Evolutionary conservation across 2,888 invertebrate species (phyloP).

Genomic region (Pseudoips prasinana): DNA sequence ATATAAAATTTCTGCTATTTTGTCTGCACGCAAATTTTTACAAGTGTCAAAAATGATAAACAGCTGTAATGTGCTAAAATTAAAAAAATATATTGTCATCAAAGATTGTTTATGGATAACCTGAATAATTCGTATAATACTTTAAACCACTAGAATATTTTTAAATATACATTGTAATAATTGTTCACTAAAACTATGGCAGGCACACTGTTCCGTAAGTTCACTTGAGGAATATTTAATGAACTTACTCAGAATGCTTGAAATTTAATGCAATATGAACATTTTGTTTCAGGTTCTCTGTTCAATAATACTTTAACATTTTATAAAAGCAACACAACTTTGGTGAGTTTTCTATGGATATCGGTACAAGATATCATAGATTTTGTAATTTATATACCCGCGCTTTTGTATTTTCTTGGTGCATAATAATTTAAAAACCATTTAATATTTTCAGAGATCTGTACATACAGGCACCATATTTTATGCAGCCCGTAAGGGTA

Average conservation of each 20-base stretch:
- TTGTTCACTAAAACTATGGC: constrained; percentile 42
- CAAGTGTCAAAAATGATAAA: no score
- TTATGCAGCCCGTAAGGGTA: constrained; percentile 92
- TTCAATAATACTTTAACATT: constrained; percentile 48
- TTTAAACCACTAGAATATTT: no score
- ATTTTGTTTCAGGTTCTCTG: constrained; percentile 57
- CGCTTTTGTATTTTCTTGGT: background rate
- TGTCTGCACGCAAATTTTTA: no score
- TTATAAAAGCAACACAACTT: constrained; percentile 48
- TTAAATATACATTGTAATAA: no score
- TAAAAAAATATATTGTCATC: constrained; percentile 7
- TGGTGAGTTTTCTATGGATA: constrained; percentile 47
- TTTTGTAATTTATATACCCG: background rate
- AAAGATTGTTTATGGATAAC: constrained; percentile 25
- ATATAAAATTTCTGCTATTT: no score
- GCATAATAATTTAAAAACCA: no score
- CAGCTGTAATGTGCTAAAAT: no score
- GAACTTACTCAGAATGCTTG: no score
- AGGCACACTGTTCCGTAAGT: constrained; percentile 65
- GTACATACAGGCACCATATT: constrained; percentile 81
- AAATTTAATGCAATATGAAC: constrained; percentile 3
- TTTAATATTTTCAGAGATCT: constrained; percentile 51
- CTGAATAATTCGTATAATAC: no score
- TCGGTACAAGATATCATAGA: background rate
- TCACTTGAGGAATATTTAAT: background rate